phyloP scores from a whole-genome alignment of 2,797 vertebrate species.

The Enteromius unitaeniatus region DNA sequence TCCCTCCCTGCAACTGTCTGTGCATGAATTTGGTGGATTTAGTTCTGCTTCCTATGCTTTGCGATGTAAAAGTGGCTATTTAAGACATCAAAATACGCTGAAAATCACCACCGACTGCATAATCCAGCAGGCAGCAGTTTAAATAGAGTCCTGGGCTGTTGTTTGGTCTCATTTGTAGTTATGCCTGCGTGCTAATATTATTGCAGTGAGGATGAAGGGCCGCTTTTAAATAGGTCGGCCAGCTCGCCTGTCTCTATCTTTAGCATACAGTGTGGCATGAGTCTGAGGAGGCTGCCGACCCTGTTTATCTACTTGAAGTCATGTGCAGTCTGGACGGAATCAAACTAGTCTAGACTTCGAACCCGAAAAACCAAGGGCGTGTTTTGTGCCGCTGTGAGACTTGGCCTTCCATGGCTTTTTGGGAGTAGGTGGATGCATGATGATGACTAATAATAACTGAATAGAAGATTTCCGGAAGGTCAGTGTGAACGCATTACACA shows the following conservation, averaged over 20 bases:
- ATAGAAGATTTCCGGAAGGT: slow-evolving; percentile 35
- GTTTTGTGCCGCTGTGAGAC: slow-evolving; percentile 65
- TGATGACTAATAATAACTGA: slow-evolving; percentile 57
- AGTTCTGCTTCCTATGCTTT: background rate
- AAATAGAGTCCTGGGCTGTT: background rate
- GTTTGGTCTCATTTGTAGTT: background rate
- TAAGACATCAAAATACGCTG: background rate
- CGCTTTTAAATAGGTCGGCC: slow-evolving; percentile 76
- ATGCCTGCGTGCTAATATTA: slow-evolving; percentile 33
- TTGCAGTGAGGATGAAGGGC: slow-evolving; percentile 62
- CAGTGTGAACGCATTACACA: slow-evolving; percentile 54
- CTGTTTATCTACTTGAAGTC: slow-evolving; percentile 64
- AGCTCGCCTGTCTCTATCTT: slow-evolving; percentile 69
- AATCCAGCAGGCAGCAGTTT: slow-evolving; percentile 5
- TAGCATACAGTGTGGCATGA: slow-evolving; percentile 68
- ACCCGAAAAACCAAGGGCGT: slow-evolving; percentile 68
- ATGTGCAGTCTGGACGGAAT: slow-evolving; percentile 26
- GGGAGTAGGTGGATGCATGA: slow-evolving; percentile 64
- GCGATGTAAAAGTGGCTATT: background rate
- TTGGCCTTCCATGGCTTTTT: slow-evolving; percentile 63
- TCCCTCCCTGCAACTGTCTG: background rate
- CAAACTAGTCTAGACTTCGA: slow-evolving; percentile 31
- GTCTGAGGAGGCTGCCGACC: slow-evolving; percentile 68
- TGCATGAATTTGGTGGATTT: background rate
- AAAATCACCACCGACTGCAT: background rate